Base-by-base conservation (phyloP, 2,113 vertebrate genomes). In the Clinocottus analis region DNA sequence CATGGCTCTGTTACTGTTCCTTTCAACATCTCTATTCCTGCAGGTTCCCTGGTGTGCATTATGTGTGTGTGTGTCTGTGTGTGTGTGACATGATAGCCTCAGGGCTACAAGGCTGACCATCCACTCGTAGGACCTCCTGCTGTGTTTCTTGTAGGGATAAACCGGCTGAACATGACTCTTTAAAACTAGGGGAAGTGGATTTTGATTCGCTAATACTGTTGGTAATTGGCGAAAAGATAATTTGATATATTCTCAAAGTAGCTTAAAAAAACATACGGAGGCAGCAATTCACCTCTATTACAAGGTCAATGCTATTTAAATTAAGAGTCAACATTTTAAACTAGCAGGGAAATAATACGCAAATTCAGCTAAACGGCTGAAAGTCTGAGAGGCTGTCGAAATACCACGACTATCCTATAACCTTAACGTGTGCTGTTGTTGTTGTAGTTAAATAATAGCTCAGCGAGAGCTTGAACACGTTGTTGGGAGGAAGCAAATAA, bases 101-200 rank as follows among this genome's bases (percentile, higher is more conserved):
- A 82, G 89, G 91, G 90, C 87, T 88, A 90, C 90, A 90, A 25
- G 77, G 59, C 53, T 72, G 85, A 70, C 75, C 83, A 77, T 72
- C 39, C 25, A 78, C 75, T 86, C 81, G 78, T 77, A 66, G 76
- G 75, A 61, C 75, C 80, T 77, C 85, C 75, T 79, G 82, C 58
- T 60, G 58, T 41, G 53, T 61, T 61, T 60, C 31, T 23, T 27
- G 45, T 27, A n/a, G 72, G 2, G 64, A 47, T 69, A 64, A 64
- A 80, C 10, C 64, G 72, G 53, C 11, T 16, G 29, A 68, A 77
- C 69, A 31, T 47, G 23, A 69, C 35, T 45, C 21, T 25, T 47
- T 4, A 47, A 9, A 25, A 27, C 27, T 13, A 17, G 21, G 61
- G 33, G 72, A 65, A 72, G n/a, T 13, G 0, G 47, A 51, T 53